These are phyloP conservation scores for Cheilinus undulatus DNA, from an alignment of 2,113 vertebrate genomes.

Conservation along the genomic window DNA sequence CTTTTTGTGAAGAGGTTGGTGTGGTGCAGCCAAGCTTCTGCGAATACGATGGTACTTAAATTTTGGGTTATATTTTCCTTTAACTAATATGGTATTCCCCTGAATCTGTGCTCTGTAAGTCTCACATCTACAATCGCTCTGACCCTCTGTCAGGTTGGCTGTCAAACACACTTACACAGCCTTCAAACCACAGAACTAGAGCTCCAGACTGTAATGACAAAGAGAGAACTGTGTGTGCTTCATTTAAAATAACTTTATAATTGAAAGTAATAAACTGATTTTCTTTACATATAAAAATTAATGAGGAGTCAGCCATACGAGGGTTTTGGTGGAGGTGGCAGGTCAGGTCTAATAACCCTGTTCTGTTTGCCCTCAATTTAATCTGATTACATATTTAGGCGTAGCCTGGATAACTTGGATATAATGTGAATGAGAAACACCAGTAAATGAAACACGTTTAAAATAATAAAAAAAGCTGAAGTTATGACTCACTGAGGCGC, in stretches of 20 bases:
- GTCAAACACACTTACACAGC: conserved; percentile 50
- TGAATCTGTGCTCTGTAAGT: conserved; percentile 14
- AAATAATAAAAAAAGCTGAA: conserved; percentile 53
- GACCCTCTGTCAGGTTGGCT: conserved; percentile 10
- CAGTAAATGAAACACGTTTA: conserved; percentile 65
- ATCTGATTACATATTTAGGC: conserved; percentile 41
- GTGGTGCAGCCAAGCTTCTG: background rate
- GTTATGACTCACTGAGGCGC: conserved; percentile 53
- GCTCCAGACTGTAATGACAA: conserved; percentile 20
- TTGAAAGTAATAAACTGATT: conserved; percentile 26
- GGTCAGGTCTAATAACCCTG: conserved; percentile 28
- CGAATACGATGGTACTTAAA: background rate
- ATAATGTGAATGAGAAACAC: conserved; percentile 45
- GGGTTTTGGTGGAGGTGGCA: conserved; percentile 4
- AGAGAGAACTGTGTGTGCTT: conserved; percentile 11
- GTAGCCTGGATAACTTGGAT: conserved; percentile 6
- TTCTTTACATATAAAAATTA: conserved; percentile 17
- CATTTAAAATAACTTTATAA: conserved; percentile 34
- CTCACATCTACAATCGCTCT: background rate
- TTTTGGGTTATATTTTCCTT: background rate
- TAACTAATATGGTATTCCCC: background rate
- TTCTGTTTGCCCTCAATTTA: conserved; percentile 45
- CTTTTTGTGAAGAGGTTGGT: background rate
- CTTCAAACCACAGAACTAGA: background rate
- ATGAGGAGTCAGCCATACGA: conserved; percentile 1